Evolutionary conservation across 2,888 invertebrate species (phyloP).

Genomic region (Drosophila niveifrons): DNA sequence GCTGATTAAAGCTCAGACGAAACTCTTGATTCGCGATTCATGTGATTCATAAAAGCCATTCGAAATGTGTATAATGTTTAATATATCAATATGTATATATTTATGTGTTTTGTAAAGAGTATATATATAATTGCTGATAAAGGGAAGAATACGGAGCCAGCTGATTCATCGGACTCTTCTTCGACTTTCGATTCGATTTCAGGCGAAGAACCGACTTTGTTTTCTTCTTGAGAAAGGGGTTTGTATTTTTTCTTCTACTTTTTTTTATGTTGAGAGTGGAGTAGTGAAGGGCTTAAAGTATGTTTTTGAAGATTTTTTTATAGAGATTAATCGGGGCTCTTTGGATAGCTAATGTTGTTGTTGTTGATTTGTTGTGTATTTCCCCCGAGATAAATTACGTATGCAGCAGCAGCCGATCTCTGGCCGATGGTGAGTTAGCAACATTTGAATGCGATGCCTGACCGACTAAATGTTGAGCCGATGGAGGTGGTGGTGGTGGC

Average conservation of each 20-base stretch:
- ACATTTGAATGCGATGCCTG: slow-evolving; percentile 27
- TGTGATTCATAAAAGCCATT: slow-evolving; percentile 52
- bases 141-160: slow-evolving; percentile 32
- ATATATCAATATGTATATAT: slow-evolving; percentile 33
- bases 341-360: slow-evolving; percentile 51
- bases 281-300: slow-evolving; percentile 24
- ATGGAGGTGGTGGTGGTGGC: slow-evolving; percentile 74
- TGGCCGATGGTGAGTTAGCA: slow-evolving; percentile 72
- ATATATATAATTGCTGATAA: slow-evolving; percentile 43
- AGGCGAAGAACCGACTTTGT: slow-evolving; percentile 20
- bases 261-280: slow-evolving; percentile 3
- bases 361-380: slow-evolving; percentile 29
- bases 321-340: slow-evolving; percentile 50
- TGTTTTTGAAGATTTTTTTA: slow-evolving; percentile 30
- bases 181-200: not conserved
- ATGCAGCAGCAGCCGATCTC: slow-evolving; percentile 80
- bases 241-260: too few relatives aligned
- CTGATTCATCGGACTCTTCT: slow-evolving; percentile 2
- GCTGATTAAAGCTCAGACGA: slow-evolving; percentile 52
- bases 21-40: slow-evolving; percentile 33
- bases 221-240: slow-evolving; percentile 2
- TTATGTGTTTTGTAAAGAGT: slow-evolving; percentile 11
- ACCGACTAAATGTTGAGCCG: slow-evolving; percentile 27
- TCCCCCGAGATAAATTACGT: slow-evolving; percentile 76
- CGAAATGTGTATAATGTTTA: slow-evolving; percentile 57